Evolutionary conservation across 2,888 invertebrate species (phyloP), one percentile per base, ranked within the genome.

Genomic region (Ormyrus thymus): DNA sequence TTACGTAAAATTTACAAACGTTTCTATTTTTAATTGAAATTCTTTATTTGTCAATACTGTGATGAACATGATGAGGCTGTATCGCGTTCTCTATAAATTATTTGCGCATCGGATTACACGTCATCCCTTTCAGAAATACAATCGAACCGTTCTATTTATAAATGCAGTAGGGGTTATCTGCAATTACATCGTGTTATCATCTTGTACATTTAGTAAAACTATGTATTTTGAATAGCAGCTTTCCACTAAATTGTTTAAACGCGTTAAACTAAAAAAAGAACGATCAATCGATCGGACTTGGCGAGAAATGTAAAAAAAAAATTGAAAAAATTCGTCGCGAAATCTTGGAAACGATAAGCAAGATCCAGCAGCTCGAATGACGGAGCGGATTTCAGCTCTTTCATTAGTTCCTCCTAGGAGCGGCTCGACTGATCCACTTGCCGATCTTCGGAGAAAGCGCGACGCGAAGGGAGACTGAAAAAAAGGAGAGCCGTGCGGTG

Each of bases 321-420:
- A 29, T 29, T 29, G 29, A 29, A 29, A 29, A 29, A 29, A 58
- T 46, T 0, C n/a, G 7, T 45, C 62, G 29, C 55, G 43, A 48
- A 15, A 69, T 69, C 48, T 69, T 68, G n/a, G 46, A 69, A 69
- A 43, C 43, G 9, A 11, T 45, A 53, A 66, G 43, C 50, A 50
- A 66, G 45, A 68, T 59, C 53, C 50, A 29, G 51, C 59, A 13
- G n/a, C 45, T 56, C 43, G 65, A 65, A 79, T 81, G 79, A 82
- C 80, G 75, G 71, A 46, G 73, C 66, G 70, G 71, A 82, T 81
- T 81, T 80, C 29, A 4, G 81, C 82, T 84, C 81, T 84, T 85
- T 85, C 85, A 82, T 85, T 85, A 84, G 83, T 81, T 80, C 76
- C 46, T 11, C 53, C 74, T 73, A 29, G 59, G 48, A 71, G 43